Conservation (phyloP, 2,888 invertebrate species). For the Rhogogaster chlorosoma region DNA sequence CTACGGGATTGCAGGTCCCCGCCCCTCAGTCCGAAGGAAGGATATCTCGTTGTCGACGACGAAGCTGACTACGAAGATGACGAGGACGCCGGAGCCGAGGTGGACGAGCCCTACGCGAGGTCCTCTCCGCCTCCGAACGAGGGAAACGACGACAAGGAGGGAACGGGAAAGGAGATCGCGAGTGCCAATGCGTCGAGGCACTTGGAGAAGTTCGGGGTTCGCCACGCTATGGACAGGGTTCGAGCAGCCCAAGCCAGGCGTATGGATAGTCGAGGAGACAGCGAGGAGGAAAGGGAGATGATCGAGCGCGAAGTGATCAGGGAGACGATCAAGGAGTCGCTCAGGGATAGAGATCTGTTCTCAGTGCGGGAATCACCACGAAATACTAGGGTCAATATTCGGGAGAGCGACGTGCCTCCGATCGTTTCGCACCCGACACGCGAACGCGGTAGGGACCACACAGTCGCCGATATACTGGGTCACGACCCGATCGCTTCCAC, state of each 20-base stretch:
- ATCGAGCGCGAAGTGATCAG: slow-evolving; percentile 53
- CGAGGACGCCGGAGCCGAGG: slow-evolving; percentile 52
- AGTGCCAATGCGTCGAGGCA: background rate
- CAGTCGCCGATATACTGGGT: slow-evolving; percentile 51
- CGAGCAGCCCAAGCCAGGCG: slow-evolving; percentile 34
- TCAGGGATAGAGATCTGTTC: slow-evolving; percentile 53
- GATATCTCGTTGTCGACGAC: slow-evolving; percentile 18
- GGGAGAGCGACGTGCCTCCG: slow-evolving; percentile 31
- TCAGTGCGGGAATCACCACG: background rate
- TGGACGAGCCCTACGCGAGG: slow-evolving; percentile 22
- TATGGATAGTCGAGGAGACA: slow-evolving; percentile 22
- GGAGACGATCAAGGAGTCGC: slow-evolving; percentile 60
- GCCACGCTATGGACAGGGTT: slow-evolving; percentile 7
- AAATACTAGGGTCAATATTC: background rate
- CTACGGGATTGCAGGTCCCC: slow-evolving; percentile 88
- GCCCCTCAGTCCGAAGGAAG: slow-evolving; percentile 77
- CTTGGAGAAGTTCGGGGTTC: background rate
- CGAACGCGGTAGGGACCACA: slow-evolving; percentile 11
- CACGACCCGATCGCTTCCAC: slow-evolving; percentile 53
- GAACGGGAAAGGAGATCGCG: background rate
- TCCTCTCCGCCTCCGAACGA: slow-evolving; percentile 37
- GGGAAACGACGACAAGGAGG: slow-evolving; percentile 30
- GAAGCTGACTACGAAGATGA: slow-evolving; percentile 63
- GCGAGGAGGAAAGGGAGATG: slow-evolving; percentile 30
- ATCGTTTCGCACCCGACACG: slow-evolving; percentile 12